Conservation (phyloP, 2,797 vertebrate species). For the Pantherophis vulpinus region DNA sequence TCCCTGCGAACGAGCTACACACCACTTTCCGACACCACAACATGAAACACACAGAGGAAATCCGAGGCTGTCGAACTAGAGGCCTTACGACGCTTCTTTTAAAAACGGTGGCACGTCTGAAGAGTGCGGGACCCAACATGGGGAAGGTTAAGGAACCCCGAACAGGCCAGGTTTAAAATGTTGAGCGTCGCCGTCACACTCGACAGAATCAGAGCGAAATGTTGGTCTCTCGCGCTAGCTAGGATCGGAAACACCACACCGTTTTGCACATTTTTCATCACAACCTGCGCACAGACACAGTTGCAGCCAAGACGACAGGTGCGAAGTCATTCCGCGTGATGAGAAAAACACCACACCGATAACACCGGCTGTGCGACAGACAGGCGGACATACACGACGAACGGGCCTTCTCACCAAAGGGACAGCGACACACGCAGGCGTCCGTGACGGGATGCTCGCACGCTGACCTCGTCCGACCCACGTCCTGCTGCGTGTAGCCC, state of each 20-base stretch:
- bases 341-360: background rate
- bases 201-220: background rate
- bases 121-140: fast-evolving
- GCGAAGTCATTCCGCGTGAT: background rate
- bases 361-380: background rate
- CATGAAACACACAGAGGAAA: background rate
- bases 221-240: too few relatives aligned
- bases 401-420: too few relatives aligned
- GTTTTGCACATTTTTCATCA: fast-evolving
- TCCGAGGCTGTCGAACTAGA: background rate
- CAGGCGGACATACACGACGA: background rate
- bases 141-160: too few relatives aligned
- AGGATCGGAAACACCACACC: background rate
- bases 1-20: background rate
- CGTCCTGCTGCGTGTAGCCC: background rate
- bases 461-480: too few relatives aligned
- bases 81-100: fast-evolving
- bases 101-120: background rate
- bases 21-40: background rate
- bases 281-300: too few relatives aligned
- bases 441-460: fast-evolving
- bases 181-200: background rate
- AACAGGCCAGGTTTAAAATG: too few relatives aligned
- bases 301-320: background rate
- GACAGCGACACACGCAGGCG: fast-evolving